A percentile compares a stretch with the other conserved stretches of the same genome.
phyloP scores from a whole-genome alignment of 1,140 invertebrate species.

The Lepidostoma basale region DNA sequence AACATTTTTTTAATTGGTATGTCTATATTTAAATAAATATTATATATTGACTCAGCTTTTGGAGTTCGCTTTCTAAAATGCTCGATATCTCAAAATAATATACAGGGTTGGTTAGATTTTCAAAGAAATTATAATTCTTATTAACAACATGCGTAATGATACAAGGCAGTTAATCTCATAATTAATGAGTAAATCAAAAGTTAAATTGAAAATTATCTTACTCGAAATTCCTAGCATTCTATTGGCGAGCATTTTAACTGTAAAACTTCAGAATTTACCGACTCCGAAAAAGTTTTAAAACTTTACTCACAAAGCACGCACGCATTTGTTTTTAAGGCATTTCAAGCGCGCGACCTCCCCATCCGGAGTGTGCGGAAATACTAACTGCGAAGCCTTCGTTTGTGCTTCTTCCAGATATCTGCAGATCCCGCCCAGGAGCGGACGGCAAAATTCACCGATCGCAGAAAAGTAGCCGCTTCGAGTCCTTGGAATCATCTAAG shows the following conservation, averaged over 20 bases:
- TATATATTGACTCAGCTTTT: no score
- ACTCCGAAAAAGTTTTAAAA: slow-evolving; percentile 9
- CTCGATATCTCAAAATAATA: no score
- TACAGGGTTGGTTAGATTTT: no score
- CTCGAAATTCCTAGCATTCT: not conserved
- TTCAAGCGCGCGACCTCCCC: slow-evolving; percentile 1
- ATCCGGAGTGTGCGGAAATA: not conserved
- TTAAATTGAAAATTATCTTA: not conserved
- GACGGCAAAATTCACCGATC: not conserved
- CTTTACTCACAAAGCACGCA: not conserved
- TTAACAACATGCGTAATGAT: no score
- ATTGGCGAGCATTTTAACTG: slow-evolving; percentile 6
- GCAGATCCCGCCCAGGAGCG: not conserved
- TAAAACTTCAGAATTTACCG: not conserved
- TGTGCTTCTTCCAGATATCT: slow-evolving; percentile 4
- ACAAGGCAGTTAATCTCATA: not conserved
- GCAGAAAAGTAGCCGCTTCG: not conserved
- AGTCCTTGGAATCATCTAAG: not conserved
- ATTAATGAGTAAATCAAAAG: not conserved
- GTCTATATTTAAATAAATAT: no score
- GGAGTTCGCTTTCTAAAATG: no score
- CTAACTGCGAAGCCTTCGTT: not conserved
- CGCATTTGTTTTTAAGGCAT: not conserved
- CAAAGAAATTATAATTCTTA: no score
- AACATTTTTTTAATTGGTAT: no score